phyloP scores from a whole-genome alignment of 1,140 invertebrate genomes.

The Gryllus bimaculatus region DNA sequence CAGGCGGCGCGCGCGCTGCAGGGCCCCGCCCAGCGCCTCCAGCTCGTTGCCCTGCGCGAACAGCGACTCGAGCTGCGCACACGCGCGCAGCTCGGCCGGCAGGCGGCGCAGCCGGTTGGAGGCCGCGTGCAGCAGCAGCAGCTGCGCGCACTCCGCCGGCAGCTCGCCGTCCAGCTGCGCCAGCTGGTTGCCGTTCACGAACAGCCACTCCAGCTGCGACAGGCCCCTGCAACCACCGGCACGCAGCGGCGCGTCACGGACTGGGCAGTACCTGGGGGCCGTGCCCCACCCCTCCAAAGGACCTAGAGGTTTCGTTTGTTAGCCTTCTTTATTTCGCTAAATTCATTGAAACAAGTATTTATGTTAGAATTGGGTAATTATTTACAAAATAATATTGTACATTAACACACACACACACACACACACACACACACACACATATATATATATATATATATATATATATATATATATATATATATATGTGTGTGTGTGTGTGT shows the following conservation, averaged over 20 bases:
- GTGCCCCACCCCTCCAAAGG: too few relatives aligned
- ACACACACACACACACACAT: too few relatives aligned
- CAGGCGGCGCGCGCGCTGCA: conserved; percentile 54
- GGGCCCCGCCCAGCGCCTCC: conserved; percentile 51
- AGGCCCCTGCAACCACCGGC: conserved; percentile 40
- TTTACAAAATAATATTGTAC: too few relatives aligned
- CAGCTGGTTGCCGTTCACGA: conserved; percentile 64
- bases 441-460: too few relatives aligned
- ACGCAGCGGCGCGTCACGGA: not conserved
- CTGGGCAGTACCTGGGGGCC: too few relatives aligned
- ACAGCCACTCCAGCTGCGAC: conserved; percentile 61
- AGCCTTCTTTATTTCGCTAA: too few relatives aligned
- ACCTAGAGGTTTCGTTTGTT: too few relatives aligned
- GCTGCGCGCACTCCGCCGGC: conserved; percentile 50
- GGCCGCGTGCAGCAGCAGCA: conserved; percentile 57
- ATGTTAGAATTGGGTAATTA: too few relatives aligned
- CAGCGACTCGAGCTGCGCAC: conserved; percentile 53
- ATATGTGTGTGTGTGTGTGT: too few relatives aligned
- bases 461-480: too few relatives aligned
- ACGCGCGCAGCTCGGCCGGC: conserved; percentile 54
- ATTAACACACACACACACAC: too few relatives aligned
- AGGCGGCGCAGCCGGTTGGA: conserved; percentile 58
- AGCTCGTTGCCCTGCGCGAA: conserved; percentile 62
- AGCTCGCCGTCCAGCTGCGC: conserved; percentile 62
- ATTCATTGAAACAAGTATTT: too few relatives aligned